Evolutionary conservation across 1,140 invertebrate genomes (phyloP).

Genomic region (Plutomurus gul): DNA sequence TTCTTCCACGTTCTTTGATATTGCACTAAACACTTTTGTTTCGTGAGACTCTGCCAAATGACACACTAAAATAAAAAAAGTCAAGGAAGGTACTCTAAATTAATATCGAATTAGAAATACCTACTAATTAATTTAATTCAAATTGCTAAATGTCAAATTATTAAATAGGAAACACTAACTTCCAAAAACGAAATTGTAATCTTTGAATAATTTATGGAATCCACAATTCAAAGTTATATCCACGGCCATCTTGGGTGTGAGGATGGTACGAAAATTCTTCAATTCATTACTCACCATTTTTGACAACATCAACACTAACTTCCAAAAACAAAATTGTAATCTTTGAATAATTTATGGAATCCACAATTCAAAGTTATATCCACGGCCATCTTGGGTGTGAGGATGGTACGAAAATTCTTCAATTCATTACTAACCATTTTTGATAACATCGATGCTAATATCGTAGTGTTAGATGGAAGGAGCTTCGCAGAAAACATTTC

Average conservation of each 20-base stretch:
- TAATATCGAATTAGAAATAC: background rate
- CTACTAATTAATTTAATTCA: background rate
- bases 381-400: conserved; percentile 25
- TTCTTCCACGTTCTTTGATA: background rate
- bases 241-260: conserved; percentile 25
- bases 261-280: background rate
- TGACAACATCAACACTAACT: conserved; percentile 39
- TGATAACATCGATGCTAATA: background rate
- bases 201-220: conserved; percentile 47
- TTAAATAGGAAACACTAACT: no score
- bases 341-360: conserved; percentile 47
- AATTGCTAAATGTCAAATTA: no score
- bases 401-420: background rate
- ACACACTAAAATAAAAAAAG: conserved; percentile 38
- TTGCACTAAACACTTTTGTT: conserved; percentile 1
- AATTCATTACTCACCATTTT: conserved; percentile 5
- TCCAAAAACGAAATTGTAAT: conserved; percentile 44
- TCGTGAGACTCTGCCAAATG: conserved; percentile 42
- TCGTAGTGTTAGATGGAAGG: conserved; percentile 41
- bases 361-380: conserved; percentile 48
- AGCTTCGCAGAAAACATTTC: conserved; percentile 33
- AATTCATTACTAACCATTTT: conserved; percentile 6
- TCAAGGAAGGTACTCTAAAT: conserved; percentile 3
- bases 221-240: conserved; percentile 48
- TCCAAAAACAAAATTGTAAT: conserved; percentile 44